Percentiles rank a stretch among this genome's conserved stretches.
Conservation (phyloP, 2,888 invertebrate genomes). For the Plemyria rubiginata region DNA sequence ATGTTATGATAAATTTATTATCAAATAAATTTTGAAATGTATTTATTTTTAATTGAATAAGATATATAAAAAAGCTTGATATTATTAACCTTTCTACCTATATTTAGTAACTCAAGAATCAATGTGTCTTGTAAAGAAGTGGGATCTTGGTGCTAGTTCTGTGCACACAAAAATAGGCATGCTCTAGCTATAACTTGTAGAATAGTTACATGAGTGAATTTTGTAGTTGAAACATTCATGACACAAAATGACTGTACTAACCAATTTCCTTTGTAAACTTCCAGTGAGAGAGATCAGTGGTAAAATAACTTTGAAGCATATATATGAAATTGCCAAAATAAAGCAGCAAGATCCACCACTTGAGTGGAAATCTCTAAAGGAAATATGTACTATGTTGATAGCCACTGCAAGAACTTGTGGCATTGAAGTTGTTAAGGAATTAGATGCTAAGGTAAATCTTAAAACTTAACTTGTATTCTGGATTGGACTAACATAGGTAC, state of each 20-base stretch:
- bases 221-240: neutral
- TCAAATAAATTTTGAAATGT: no score
- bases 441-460: slow-evolving; percentile 86
- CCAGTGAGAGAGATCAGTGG: slow-evolving; percentile 92
- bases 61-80: no score
- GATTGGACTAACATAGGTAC: no score
- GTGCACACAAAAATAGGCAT: no score
- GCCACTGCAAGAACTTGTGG: slow-evolving; percentile 92
- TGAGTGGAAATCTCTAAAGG: slow-evolving; percentile 86
- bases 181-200: no score
- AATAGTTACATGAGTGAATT: no score
- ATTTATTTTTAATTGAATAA: no score
- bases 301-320: slow-evolving; percentile 95
- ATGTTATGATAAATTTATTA: no score
- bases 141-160: no score
- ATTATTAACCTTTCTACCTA: no score
- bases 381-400: slow-evolving; percentile 92
- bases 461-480: neutral
- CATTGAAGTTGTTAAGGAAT: slow-evolving; percentile 91
- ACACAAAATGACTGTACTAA: neutral
- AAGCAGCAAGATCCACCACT: slow-evolving; percentile 94
- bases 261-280: slow-evolving; percentile 55
- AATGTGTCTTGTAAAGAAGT: no score
- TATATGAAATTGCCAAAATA: slow-evolving; percentile 99
- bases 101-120: no score